Base-by-base conservation (phyloP, 2,113 vertebrate genomes). In the Saccopteryx bilineata region DNA sequence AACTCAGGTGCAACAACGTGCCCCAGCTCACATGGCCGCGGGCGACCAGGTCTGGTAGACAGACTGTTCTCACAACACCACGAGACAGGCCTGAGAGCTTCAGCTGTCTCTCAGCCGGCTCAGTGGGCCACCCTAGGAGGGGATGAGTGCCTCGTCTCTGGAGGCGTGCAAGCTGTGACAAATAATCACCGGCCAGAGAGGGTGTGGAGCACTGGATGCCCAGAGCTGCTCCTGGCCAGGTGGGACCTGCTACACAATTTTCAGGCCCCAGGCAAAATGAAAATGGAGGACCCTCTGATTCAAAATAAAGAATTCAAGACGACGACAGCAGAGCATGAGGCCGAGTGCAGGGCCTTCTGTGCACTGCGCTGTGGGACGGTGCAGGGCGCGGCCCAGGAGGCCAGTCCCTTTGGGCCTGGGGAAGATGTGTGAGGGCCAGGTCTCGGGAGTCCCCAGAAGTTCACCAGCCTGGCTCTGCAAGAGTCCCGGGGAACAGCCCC, bases 301-400 rank as follows among this genome's bases (percentile, higher is more conserved):
- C 15, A 79, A 76, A 46, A 48, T 24, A 15, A 39, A 68, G 23
- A 61, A 72, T 68, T 90, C 13, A 39, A 79, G 78, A 52, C 0
- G 11, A 56, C 3, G 24, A 31, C 2, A 18, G 39, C 26, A 39
- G 46, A 65, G 24, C 5, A 0, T 5, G 31, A 39, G 54, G 61
- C 39, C 1, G 3, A n/a, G 69, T 0, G 0, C 4, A 3, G 5
- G 24, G 54, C 14, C 28, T 18, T 23, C 26, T 1, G 24, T 17
- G 7, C 0, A 0, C 54, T 52, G 39, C 24, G 52, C 63, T 9
- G 56, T 3, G 81, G 19, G 72, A 6, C 10, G 9, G 9, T 1
- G 5, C 13, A 52, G 33, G 46, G 1, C 0, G 14, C 7, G 0
- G 9, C 8, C 39, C 33, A 9, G 31, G 50, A 48, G 66, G 65